A percentile compares a stretch with the other conserved stretches of the same genome.
Evolutionary conservation across 2,888 invertebrate genomes (phyloP).

Genomic region (Calliopum simillimum): DNA sequence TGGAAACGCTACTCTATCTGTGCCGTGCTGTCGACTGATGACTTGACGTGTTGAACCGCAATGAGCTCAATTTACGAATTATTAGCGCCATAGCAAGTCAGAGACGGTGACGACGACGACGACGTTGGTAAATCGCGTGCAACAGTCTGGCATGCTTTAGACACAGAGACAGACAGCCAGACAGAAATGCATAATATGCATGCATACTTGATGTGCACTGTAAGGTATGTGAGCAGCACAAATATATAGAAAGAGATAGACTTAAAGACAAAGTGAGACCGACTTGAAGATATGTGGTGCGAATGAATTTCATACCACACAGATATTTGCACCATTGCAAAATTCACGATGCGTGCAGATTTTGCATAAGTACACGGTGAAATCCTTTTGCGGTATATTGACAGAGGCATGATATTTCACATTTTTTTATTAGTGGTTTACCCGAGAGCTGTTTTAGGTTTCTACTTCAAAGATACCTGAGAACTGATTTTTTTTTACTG

Average conservation of each 20-base stretch:
- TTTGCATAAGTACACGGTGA: not conserved
- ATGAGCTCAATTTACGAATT: conserved; percentile 35
- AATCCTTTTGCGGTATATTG: too few species aligned
- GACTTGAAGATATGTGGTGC: too few species aligned
- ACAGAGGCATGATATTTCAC: too few species aligned
- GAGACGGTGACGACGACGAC: not conserved
- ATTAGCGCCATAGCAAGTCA: conserved; percentile 27
- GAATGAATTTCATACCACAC: not conserved
- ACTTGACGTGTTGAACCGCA: conserved; percentile 32
- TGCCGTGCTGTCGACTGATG: too few species aligned
- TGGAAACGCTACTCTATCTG: too few species aligned
- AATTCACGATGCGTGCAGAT: not conserved
- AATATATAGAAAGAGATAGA: conserved; percentile 10
- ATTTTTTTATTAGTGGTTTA: too few species aligned
- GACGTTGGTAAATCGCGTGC: not conserved
- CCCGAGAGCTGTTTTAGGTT: too few species aligned
- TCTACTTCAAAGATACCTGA: too few species aligned
- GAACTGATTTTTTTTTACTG: too few species aligned
- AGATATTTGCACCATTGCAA: not conserved
- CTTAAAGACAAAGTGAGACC: not conserved
- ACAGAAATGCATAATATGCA: too few species aligned
- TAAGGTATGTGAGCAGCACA: not conserved
- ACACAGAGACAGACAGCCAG: not conserved
- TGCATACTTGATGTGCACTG: not conserved
- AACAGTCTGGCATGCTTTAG: not conserved